A percentile compares a stretch with the other conserved stretches of the same genome.
Conservation (phyloP, 2,888 invertebrate genomes). For the Microctonus aethiopoides region DNA sequence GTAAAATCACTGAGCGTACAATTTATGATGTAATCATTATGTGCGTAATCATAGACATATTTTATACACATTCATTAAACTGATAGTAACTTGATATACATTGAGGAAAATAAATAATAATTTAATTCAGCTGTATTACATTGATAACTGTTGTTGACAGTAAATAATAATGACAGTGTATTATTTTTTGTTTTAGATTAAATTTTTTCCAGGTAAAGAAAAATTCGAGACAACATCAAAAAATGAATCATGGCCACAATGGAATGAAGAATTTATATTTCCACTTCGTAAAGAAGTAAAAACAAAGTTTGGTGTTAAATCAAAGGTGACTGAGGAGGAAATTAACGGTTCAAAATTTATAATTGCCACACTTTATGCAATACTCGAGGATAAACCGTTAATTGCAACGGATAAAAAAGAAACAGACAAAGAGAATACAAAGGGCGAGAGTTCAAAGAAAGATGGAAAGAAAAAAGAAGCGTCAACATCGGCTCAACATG, state of each 20-base stretch:
- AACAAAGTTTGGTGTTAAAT: conserved; percentile 63
- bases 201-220: conserved; percentile 80
- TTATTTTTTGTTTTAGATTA: conserved; percentile 74
- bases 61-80: conserved; percentile 10
- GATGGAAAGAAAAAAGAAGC: conserved; percentile 52
- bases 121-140: neutral
- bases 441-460: conserved; percentile 52
- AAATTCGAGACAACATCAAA: conserved; percentile 81
- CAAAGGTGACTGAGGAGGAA: conserved; percentile 70
- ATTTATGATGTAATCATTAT: conserved; percentile 3
- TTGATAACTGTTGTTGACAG: neutral
- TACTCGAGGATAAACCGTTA: conserved; percentile 71
- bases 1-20: conserved; percentile 67
- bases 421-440: conserved; percentile 60
- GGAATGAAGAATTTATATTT: conserved; percentile 83
- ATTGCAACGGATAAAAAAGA: conserved; percentile 64
- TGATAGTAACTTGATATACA: neutral
- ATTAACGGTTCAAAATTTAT: conserved; percentile 75
- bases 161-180: neutral
- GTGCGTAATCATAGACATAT: neutral
- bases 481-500: conserved; percentile 49
- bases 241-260: conserved; percentile 83
- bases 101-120: neutral
- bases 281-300: conserved; percentile 71
- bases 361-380: conserved; percentile 76